Conservation (phyloP, 2,797 vertebrate species). For the Amniataba percoides region DNA sequence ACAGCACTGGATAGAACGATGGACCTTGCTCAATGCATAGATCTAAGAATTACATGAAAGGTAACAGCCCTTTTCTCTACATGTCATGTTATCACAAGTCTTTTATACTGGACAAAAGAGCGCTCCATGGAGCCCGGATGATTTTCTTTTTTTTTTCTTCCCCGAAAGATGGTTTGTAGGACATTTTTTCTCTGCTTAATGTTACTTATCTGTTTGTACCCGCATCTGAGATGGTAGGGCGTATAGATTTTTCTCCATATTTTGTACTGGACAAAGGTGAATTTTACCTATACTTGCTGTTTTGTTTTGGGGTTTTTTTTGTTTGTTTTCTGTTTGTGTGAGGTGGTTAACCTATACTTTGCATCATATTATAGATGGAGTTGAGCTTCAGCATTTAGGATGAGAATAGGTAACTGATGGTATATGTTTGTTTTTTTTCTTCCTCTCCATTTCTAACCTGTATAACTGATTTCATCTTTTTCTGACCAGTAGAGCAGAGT, state of each 20-base stretch:
- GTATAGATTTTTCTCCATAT: conserved; percentile 77
- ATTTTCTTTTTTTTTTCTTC: conserved; percentile 27
- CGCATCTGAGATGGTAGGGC: conserved; percentile 81
- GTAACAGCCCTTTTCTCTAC: conserved; percentile 78
- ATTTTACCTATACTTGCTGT: conserved; percentile 84
- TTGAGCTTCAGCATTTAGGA: conserved; percentile 76
- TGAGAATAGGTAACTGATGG: conserved; percentile 72
- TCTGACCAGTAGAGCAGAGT: conserved; percentile 55
- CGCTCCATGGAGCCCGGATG: conserved; percentile 75
- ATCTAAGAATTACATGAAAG: conserved; percentile 79
- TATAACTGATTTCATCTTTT: conserved; percentile 31
- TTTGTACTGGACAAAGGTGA: conserved; percentile 90
- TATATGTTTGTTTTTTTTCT: conserved; percentile 37
- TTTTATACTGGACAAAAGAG: conserved; percentile 84
- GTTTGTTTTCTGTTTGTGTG: conserved; percentile 57
- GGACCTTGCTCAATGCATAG: conserved; percentile 82
- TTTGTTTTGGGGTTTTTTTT: conserved; percentile 34
- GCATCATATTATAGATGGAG: conserved; percentile 71
- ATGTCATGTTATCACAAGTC: conserved; percentile 82
- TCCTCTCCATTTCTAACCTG: conserved; percentile 25
- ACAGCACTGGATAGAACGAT: conserved; percentile 87
- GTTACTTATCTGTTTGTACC: conserved; percentile 76
- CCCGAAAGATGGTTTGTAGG: conserved; percentile 71
- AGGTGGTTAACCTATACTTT: conserved; percentile 75
- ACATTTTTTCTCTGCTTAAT: conserved; percentile 72